These are phyloP conservation scores for Hippocampus mohnikei DNA, from an alignment of 2,113 vertebrate genomes.

Conservation along the genomic window DNA sequence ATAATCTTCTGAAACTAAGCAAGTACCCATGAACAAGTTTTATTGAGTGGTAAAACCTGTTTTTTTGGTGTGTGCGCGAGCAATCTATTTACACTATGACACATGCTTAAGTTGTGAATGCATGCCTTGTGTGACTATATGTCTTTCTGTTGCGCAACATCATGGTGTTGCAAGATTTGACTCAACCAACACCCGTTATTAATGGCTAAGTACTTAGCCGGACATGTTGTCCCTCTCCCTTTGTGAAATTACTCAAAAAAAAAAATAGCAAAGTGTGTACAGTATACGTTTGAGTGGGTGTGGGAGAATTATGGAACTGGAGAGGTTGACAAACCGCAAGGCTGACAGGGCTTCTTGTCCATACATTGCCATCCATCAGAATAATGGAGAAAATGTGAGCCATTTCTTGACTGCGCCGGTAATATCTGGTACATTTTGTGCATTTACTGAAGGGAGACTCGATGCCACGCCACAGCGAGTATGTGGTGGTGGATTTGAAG, in stretches of 20 bases:
- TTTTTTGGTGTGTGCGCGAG: constrained; percentile 10
- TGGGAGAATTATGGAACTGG: neutral
- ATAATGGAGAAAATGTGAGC: neutral
- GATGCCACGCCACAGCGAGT: neutral
- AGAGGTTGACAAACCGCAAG: neutral
- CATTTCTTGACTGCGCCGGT: neutral
- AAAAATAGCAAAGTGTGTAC: neutral
- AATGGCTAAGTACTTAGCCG: neutral
- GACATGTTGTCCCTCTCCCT: neutral
- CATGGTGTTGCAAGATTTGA: neutral
- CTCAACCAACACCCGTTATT: constrained; percentile 1
- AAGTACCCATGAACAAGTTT: neutral
- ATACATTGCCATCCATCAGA: neutral
- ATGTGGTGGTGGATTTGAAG: neutral
- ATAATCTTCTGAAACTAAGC: neutral
- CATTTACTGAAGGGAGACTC: constrained; percentile 1
- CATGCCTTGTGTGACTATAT: constrained; percentile 27
- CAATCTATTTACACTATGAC: constrained; percentile 13
- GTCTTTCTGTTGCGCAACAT: neutral
- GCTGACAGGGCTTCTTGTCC: neutral
- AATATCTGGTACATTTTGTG: neutral
- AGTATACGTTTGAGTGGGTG: neutral
- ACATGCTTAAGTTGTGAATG: constrained; percentile 26
- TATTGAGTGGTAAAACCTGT: neutral
- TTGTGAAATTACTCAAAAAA: neutral